Evolutionary conservation across 2,888 invertebrate genomes (phyloP).

Genomic region (Orthosia cruda): DNA sequence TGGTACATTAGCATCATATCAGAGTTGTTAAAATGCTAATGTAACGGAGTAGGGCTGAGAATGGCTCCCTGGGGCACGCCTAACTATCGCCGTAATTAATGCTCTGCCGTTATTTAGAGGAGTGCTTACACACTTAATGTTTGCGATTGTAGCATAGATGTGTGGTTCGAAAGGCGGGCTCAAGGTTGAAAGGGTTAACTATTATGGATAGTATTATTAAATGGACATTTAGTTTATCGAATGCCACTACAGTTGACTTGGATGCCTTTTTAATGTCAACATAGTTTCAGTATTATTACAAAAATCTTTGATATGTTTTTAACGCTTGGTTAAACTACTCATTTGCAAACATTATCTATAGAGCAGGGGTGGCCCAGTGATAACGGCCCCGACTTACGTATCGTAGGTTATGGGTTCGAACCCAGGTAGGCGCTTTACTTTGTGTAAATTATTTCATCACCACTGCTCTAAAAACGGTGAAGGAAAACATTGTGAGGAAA

Average conservation of each 20-base stretch:
- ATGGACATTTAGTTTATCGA: neutral
- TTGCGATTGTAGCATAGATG: conserved; percentile 51
- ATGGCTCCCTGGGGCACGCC: conserved; percentile 67
- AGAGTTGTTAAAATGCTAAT: conserved; percentile 70
- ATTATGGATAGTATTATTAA: neutral
- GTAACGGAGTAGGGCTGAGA: conserved; percentile 64
- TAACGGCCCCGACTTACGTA: no score
- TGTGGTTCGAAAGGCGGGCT: conserved; percentile 16
- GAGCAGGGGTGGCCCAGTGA: no score
- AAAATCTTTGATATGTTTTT: no score
- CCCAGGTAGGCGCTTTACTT: no score
- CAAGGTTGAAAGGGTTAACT: conserved; percentile 9
- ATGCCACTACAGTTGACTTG: neutral
- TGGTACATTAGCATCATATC: conserved; percentile 63
- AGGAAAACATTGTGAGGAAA: no score
- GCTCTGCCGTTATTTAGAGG: conserved; percentile 71
- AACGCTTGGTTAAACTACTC: no score
- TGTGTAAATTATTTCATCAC: no score
- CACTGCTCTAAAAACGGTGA: no score
- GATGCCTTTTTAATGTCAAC: neutral
- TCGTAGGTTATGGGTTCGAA: no score
- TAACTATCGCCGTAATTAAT: conserved; percentile 71
- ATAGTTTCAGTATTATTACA: neutral
- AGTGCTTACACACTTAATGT: conserved; percentile 68
- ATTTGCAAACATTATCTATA: no score